Base-by-base conservation (phyloP, 2,113 vertebrate species). In the Embiotoca jacksoni region DNA sequence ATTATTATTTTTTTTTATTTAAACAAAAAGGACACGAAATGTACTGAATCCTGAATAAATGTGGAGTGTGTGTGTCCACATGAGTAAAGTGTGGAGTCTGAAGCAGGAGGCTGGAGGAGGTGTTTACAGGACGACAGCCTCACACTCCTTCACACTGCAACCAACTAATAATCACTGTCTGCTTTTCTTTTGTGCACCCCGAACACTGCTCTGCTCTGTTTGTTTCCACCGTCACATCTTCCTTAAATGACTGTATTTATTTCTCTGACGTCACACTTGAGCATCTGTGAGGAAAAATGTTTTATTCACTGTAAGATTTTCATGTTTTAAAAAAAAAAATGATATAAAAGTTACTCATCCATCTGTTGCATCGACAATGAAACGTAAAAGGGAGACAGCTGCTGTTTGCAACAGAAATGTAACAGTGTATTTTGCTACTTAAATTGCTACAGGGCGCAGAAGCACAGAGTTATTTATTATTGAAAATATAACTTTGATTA, bases 361-460 rank as follows among this genome's bases (percentile, higher is more conserved):
- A 64, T 86, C 95, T 93, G 91, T 93, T 95, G 91, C 91, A 81
- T 88, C 49, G 81, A 80, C 80, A 80, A 92, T 87, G 91, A 93
- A 63, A 73, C 86, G 83, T 92, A 93, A 92, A 23, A 89, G 89
- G 94, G 80, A 91, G 90, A 92, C 85, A 91, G 92, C 92, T 95
- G 70, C 71, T 81, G 54, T 3, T 88, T 81, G 86, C 85, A 93
- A 78, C 60, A 72, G 73, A 92, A 85, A 91, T 90, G 84, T 91
- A 85, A 91, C 82, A 85, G 80, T 94, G 95, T 96, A 96, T 97
- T 97, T 97, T 97, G 95, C 94, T 96, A 96, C 95, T 96, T 96
- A 94, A 23, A 96, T 92, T 90, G 91, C 69, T 88, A 96, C 93
- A 94, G 94, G 94, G 94, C 94, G 95, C 94, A 95, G 95, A 95